phyloP scores from a whole-genome alignment of 1,140 invertebrate genomes.

The Lethocerus indicus region DNA sequence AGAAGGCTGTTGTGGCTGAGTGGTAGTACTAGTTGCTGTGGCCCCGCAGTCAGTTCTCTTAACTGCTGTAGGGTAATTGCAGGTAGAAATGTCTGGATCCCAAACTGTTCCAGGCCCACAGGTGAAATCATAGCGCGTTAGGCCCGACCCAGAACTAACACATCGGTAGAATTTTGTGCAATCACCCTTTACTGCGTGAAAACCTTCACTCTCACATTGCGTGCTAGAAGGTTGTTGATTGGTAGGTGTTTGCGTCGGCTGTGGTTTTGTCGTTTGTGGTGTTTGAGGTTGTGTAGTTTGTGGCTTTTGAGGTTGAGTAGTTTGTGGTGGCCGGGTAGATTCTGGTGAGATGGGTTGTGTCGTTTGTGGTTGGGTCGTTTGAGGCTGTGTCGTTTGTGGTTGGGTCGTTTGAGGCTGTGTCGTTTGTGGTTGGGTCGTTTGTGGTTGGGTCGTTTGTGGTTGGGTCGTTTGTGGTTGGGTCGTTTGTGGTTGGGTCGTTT shows the following conservation, averaged over 20 bases:
- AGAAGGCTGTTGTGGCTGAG: slow-evolving; percentile 1
- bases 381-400: too few relatives aligned
- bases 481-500: too few relatives aligned
- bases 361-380: not conserved
- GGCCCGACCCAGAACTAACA: slow-evolving; percentile 24
- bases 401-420: too few relatives aligned
- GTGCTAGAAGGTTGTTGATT: not conserved
- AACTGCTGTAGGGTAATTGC: slow-evolving; percentile 28
- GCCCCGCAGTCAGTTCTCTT: slow-evolving; percentile 15
- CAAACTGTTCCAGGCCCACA: slow-evolving; percentile 28
- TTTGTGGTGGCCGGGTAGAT: slow-evolving; percentile 1
- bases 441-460: too few relatives aligned
- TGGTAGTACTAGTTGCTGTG: not conserved
- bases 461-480: too few relatives aligned
- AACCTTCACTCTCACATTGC: slow-evolving; percentile 35
- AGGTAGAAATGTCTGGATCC: slow-evolving; percentile 27
- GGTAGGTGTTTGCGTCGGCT: not conserved
- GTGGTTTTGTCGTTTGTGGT: slow-evolving; percentile 1
- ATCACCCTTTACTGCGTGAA: slow-evolving; percentile 27
- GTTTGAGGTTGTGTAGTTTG: not conserved
- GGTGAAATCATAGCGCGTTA: slow-evolving; percentile 25
- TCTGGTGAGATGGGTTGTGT: not conserved
- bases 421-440: too few relatives aligned
- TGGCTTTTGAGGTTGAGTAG: too few relatives aligned
- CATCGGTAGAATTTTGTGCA: slow-evolving; percentile 28